phyloP scores from a whole-genome alignment of 2,113 vertebrate species.

The Oreamnos americanus region DNA sequence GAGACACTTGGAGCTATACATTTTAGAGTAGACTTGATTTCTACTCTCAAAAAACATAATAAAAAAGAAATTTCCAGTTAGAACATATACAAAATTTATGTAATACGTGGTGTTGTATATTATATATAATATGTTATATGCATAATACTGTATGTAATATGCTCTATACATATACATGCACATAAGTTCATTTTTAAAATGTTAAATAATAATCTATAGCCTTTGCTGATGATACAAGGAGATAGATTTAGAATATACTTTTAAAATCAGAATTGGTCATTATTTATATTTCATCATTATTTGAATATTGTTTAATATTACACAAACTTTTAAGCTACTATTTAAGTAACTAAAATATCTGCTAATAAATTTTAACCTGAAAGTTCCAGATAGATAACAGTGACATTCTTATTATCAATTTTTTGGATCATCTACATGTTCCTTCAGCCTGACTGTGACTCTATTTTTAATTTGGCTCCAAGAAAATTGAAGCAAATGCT shows the following conservation, averaged over 20 bases:
- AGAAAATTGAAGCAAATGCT: background rate
- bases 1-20: background rate
- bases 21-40: background rate
- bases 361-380: background rate
- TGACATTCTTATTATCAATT: background rate
- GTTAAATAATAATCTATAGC: background rate
- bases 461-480: background rate
- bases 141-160: background rate
- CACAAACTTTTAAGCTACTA: background rate
- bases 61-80: background rate
- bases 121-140: background rate
- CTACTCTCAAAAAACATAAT: background rate
- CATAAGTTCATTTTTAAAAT: background rate
- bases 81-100: background rate
- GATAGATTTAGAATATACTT: background rate
- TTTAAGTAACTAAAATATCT: background rate
- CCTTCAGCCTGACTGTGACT: background rate
- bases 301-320: constrained; percentile 1
- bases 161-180: background rate
- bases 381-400: background rate
- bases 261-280: background rate
- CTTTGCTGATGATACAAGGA: background rate
- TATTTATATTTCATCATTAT: background rate
- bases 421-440: background rate
- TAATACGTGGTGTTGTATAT: background rate